These are phyloP conservation scores for Timema cristinae DNA, from an alignment of 2,888 invertebrate genomes.

Conservation along the genomic window DNA sequence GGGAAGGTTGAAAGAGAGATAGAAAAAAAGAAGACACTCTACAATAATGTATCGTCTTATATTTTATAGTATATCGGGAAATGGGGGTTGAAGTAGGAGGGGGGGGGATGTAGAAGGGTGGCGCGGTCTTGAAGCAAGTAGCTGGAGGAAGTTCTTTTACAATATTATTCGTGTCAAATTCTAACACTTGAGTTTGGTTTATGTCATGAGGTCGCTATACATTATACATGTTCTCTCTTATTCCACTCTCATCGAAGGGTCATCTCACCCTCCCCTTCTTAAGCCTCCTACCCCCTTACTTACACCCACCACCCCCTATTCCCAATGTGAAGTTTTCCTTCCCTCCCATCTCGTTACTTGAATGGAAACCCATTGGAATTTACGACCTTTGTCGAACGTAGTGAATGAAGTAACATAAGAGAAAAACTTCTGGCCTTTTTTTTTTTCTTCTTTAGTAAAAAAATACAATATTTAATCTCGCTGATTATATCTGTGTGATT, in stretches of 20 bases:
- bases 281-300: not conserved
- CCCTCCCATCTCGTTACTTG: constrained; percentile 22
- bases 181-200: constrained; percentile 26
- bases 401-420: too few species aligned
- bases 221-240: constrained; percentile 27
- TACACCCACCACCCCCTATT: constrained; percentile 8
- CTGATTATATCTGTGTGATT: too few species aligned
- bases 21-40: constrained; percentile 19
- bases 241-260: constrained; percentile 11
- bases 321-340: constrained; percentile 8
- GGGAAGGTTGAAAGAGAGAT: constrained; percentile 13
- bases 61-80: constrained; percentile 26
- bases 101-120: constrained; percentile 3
- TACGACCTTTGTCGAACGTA: constrained; percentile 19
- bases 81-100: not conserved
- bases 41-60: constrained; percentile 31
- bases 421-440: too few species aligned
- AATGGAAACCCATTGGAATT: constrained; percentile 31
- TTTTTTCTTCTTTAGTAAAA: too few species aligned
- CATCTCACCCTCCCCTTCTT: constrained; percentile 15
- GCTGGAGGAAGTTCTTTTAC: constrained; percentile 19
- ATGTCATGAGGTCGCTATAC: constrained; percentile 28
- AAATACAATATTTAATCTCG: too few species aligned
- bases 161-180: constrained; percentile 32
- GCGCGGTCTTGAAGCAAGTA: constrained; percentile 13